A percentile compares a stretch with the other conserved stretches of the same genome.
Evolutionary conservation across 2,797 vertebrate genomes (phyloP).

Genomic region (Pseudochirops corinnae): DNA sequence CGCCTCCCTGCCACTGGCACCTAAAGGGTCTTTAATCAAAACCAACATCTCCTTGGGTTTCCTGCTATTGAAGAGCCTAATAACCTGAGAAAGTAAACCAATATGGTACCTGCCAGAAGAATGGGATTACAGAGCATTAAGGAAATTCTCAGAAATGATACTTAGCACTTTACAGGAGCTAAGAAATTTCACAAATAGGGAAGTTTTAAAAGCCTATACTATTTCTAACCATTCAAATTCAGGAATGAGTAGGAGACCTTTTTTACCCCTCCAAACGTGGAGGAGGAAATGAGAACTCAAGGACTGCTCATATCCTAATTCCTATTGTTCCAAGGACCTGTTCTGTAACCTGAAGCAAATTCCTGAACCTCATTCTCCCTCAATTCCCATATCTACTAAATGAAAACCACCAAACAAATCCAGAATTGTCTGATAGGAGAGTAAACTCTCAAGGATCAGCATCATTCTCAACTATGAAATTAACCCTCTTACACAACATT

Average conservation of each 20-base stretch:
- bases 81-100: constrained; percentile 48
- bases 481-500: background rate
- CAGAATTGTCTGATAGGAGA: background rate
- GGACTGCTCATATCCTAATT: constrained; percentile 19
- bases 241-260: background rate
- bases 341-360: constrained; percentile 26
- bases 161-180: background rate
- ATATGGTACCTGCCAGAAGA: constrained; percentile 38
- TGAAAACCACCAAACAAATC: background rate
- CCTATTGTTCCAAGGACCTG: constrained; percentile 11
- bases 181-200: background rate
- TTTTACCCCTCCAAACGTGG: background rate
- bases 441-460: background rate
- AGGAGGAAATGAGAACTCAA: constrained; percentile 12
- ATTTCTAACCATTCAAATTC: background rate
- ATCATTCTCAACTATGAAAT: background rate
- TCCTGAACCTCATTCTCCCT: constrained; percentile 32
- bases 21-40: constrained; percentile 18
- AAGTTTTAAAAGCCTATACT: background rate
- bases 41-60: constrained; percentile 29
- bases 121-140: constrained; percentile 50
- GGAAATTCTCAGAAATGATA: constrained; percentile 53
- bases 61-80: constrained; percentile 59
- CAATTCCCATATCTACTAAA: background rate
- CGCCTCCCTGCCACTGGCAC: background rate